Evolutionary conservation across 2,797 vertebrate species (phyloP), one percentile per base, ranked within the genome.

Genomic region (Falco columbarius): DNA sequence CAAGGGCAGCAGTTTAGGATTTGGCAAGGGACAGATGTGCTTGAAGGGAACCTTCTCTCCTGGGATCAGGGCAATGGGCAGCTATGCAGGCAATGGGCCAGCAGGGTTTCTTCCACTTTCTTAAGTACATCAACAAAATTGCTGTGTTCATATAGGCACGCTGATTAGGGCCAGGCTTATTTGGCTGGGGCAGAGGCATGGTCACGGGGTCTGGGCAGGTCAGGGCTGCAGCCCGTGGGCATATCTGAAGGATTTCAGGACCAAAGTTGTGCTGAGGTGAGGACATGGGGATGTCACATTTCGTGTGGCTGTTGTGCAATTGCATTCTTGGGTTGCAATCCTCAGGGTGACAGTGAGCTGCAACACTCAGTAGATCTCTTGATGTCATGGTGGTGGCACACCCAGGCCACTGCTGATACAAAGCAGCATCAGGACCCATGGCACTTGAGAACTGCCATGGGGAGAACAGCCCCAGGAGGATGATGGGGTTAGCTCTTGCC

Each of bases 391-490:
- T 55, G 29, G 4, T 51, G 29, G 15, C 22, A 59, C 63, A 61
- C 40, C 5, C 42, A 55, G 30, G 17, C 6, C 17, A 15, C 36
- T n/a, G 8, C 8, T 62, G 10, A 14, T 6, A 27, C 7, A 24
- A 30, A 14, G 7, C 14, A 65, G n/a, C 16, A 40, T 13, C 2
- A 6, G 14, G 7, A 65, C 2, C 5, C 54, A 27, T 4, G 15
- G 12, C 11, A 49, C 34, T 54, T 51, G 10, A 56, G 8, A 7
- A 32, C 32, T 67, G 24, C 0, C 4, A 13, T 14, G 32, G 12
- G 12, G 22, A 26, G 62, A 86, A 46, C 1, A n/a, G 5, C 6
- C 9, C 18, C 0, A 0, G 24, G 34, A 61, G 6, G 16, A 68
- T 46, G 14, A 22, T 1, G 0, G 27, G 14, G 4, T 15, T 68